Evolutionary conservation across 1,140 invertebrate genomes (phyloP).

Genomic region (Magallana ariakensis): DNA sequence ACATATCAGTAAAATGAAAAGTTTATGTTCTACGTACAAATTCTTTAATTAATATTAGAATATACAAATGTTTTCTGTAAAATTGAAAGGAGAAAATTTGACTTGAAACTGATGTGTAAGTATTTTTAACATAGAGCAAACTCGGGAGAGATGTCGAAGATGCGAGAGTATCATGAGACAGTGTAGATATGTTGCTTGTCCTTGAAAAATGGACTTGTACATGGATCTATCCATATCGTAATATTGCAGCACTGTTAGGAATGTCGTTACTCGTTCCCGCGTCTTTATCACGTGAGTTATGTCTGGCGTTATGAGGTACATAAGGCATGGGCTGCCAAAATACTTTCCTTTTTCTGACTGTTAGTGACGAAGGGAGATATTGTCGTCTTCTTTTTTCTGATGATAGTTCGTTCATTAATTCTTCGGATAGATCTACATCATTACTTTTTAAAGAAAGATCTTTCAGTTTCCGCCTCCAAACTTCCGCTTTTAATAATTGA

Average conservation of each 20-base stretch:
- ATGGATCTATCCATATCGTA: neutral
- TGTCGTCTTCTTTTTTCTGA: neutral
- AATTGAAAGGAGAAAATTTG: no score
- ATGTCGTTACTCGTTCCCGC: neutral
- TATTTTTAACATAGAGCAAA: no score
- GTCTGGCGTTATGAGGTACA: neutral
- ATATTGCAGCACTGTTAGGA: neutral
- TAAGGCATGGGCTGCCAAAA: slow-evolving; percentile 14
- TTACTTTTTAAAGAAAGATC: neutral
- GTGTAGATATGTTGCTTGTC: no score
- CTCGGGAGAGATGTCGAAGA: no score
- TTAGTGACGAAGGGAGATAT: neutral
- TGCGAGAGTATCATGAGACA: no score
- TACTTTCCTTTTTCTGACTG: slow-evolving; percentile 2
- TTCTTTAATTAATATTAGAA: no score
- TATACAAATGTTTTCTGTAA: no score
- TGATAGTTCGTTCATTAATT: neutral
- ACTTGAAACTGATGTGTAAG: no score
- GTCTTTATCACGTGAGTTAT: slow-evolving; percentile 7
- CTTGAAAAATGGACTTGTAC: no score
- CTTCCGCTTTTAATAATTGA: slow-evolving; percentile 16
- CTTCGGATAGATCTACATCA: slow-evolving; percentile 3
- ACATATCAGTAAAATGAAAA: no score
- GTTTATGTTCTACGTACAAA: no score
- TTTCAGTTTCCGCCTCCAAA: neutral